A percentile compares a stretch with the other conserved stretches of the same genome.
Conservation (phyloP, 2,888 invertebrate species). For the Aphidoletes aphidimyza region DNA sequence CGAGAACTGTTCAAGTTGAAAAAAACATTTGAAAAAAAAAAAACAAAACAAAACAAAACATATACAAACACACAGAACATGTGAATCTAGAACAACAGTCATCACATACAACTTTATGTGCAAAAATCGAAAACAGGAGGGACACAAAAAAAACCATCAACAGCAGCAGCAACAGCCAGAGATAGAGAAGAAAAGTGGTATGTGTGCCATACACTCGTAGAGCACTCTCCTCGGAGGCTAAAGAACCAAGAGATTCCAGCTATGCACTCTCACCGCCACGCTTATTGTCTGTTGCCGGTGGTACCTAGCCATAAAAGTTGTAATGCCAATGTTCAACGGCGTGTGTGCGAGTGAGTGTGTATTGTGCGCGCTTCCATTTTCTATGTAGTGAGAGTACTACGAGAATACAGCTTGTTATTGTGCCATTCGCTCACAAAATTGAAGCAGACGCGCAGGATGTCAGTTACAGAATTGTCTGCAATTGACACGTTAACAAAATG, state of each 20-base stretch:
- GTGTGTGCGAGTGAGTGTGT: too few relatives aligned
- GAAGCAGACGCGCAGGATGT: slow-evolving; percentile 50
- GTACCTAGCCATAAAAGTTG: neutral
- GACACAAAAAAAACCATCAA: too few relatives aligned
- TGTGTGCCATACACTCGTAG: slow-evolving; percentile 41
- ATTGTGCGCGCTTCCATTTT: slow-evolving; percentile 25
- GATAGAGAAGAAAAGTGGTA: neutral
- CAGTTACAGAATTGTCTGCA: slow-evolving; percentile 51
- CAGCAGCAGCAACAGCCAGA: neutral
- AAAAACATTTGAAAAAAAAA: neutral
- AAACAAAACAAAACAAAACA: too few relatives aligned
- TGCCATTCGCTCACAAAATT: slow-evolving; percentile 40
- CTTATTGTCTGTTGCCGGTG: slow-evolving; percentile 7
- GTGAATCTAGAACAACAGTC: slow-evolving; percentile 19
- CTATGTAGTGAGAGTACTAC: too few relatives aligned
- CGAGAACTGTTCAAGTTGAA: neutral
- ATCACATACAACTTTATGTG: neutral
- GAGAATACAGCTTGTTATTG: slow-evolving; percentile 35
- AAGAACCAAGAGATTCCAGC: slow-evolving; percentile 9
- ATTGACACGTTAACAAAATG: slow-evolving; percentile 41
- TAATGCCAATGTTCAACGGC: slow-evolving; percentile 48
- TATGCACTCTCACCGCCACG: slow-evolving; percentile 49
- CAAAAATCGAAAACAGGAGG: too few relatives aligned
- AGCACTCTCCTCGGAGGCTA: neutral
- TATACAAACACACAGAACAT: neutral